Evolutionary conservation across 2,113 vertebrate genomes (phyloP).

Genomic region (Sialia sialis): DNA sequence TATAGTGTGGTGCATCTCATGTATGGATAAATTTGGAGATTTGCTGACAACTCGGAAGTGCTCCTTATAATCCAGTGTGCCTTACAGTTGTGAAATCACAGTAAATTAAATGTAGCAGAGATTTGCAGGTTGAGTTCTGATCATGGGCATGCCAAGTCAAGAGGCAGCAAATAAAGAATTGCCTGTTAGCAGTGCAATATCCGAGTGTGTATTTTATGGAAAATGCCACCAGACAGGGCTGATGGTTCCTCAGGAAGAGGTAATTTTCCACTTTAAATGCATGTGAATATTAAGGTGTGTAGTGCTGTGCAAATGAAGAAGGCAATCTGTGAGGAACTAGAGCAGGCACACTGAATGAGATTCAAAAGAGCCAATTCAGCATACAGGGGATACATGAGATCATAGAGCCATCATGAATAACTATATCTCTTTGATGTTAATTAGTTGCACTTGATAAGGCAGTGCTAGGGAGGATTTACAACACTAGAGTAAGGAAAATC

Average conservation of each 20-base stretch:
- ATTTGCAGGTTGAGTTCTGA: not conserved
- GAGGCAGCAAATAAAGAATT: not conserved
- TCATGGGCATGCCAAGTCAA: not conserved
- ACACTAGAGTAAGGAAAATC: constrained; percentile 5
- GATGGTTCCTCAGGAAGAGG: constrained; percentile 32
- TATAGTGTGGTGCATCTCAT: too few species aligned
- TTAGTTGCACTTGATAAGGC: constrained; percentile 59
- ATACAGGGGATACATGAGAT: constrained; percentile 5
- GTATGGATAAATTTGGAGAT: too few species aligned
- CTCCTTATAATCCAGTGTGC: too few species aligned
- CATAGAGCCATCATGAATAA: constrained; percentile 53
- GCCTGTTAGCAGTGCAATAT: not conserved
- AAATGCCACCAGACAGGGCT: constrained; percentile 29
- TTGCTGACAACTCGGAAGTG: too few species aligned
- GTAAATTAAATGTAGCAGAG: not conserved
- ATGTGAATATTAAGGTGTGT: constrained; percentile 39
- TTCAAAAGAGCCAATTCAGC: constrained; percentile 57
- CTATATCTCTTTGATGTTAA: constrained; percentile 62
- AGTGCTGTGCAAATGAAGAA: not conserved
- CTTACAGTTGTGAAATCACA: too few species aligned
- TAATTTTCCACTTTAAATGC: constrained; percentile 64
- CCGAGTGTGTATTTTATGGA: not conserved
- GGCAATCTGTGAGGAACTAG: not conserved
- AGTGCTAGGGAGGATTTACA: constrained; percentile 17
- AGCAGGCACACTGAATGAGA: constrained; percentile 10